Base-by-base conservation (phyloP, 2,113 vertebrate genomes). In the Rhipidura dahli region DNA sequence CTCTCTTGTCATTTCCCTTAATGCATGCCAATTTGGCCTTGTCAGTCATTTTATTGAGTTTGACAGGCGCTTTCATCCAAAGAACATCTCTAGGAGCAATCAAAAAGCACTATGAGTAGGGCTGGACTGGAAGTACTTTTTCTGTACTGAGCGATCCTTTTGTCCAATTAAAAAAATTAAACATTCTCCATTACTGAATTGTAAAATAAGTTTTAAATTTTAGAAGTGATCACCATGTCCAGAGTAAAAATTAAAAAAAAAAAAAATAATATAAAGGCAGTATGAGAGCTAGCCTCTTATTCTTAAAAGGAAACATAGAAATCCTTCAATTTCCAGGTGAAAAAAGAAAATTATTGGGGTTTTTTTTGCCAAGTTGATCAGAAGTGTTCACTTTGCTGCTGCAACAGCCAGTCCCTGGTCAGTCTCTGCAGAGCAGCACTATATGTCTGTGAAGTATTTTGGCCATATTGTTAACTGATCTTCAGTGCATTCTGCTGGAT, bases 1-100 rank as follows among this genome's bases (percentile, higher is more conserved):
- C 87, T 75, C 69, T 90, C 75, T 69, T 94, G 79, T 92, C 93
- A 64, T 88, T 92, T 93, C 53, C 61, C 75, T 92, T 92, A 93
- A 94, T 85, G 66, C 57, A 75, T 90, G 85, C 93, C 91, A 94
- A 79, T 94, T 93, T 94, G 91, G 85, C 61, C 82, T 83, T 88
- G 82, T 92, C 96, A 92, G 47, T 92, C 85, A 93, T 79, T 92
- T 92, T 68, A 95, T 76, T 1, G 4, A 75, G 69, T 88, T 73
- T 94, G 93, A 90, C 94, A 83, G 66, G 51, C 83, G 83, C 75
- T 93, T 90, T 94, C 93, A 94, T 92, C 70, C 86, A 94, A 96
- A 79, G 83, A 94, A 79, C 70, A 68, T 90, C 88, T 93, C 75
- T 61, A 85, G 57, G 45, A 92, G 79, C 42, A 90, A 87, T 70